Evolutionary conservation across 2,113 vertebrate species (phyloP).

Genomic region (Nannospalax galili): DNA sequence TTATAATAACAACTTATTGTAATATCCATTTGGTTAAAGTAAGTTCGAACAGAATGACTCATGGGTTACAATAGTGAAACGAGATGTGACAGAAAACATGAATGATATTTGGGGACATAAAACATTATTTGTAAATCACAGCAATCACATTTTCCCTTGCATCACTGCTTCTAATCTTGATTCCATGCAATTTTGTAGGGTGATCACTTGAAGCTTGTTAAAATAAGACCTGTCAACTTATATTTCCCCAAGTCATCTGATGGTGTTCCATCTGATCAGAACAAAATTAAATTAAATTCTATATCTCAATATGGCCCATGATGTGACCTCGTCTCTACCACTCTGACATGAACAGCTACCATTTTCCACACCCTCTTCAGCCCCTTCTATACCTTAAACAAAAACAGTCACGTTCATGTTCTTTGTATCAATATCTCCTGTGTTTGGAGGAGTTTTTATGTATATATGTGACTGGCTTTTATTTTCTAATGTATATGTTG

Average conservation of each 20-base stretch:
- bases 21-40: background rate
- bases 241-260: background rate
- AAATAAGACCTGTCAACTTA: background rate
- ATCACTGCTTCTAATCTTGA: too few relatives aligned
- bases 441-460: background rate
- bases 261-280: too few relatives aligned
- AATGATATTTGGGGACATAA: background rate
- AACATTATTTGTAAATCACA: background rate
- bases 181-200: background rate
- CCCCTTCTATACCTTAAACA: background rate
- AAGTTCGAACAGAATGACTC: background rate
- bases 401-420: rapidly evolving
- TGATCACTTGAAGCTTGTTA: background rate
- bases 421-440: background rate
- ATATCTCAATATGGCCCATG: background rate
- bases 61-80: background rate
- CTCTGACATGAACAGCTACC: background rate
- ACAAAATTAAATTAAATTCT: background rate
- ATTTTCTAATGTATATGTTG: background rate
- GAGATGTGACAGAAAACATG: background rate
- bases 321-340: background rate
- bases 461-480: too few relatives aligned
- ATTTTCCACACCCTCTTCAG: too few relatives aligned
- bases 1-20: background rate
- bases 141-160: background rate